These are phyloP conservation scores for Caretta caretta DNA, from an alignment of 2,113 vertebrate genomes.

Conservation along the genomic window DNA sequence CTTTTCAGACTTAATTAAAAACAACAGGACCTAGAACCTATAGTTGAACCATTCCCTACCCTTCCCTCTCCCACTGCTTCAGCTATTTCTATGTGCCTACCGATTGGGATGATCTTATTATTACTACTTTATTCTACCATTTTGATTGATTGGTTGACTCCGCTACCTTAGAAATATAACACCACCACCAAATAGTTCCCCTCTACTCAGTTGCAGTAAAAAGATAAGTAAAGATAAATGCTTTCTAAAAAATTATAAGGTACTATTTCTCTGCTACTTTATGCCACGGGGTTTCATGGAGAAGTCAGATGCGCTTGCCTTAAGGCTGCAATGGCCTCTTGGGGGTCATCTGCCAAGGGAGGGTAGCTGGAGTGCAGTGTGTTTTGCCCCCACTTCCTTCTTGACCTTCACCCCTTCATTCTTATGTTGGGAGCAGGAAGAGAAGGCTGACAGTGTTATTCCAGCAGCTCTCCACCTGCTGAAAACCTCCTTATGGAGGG, in stretches of 20 bases:
- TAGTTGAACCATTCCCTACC: not conserved
- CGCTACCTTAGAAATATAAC: not conserved
- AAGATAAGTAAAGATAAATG: not conserved
- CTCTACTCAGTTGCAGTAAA: not conserved
- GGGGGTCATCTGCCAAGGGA: not conserved
- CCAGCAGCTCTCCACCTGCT: not conserved
- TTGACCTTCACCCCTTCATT: not conserved
- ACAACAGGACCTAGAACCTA: no score
- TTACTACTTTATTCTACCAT: not conserved
- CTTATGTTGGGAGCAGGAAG: not conserved
- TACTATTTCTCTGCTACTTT: not conserved
- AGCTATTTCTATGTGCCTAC: not conserved
- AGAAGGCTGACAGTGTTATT: not conserved
- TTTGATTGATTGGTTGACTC: not conserved
- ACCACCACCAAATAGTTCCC: not conserved
- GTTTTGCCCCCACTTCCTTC: not conserved
- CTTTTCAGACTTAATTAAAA: not conserved
- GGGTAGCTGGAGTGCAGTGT: not conserved
- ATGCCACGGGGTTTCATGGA: not conserved
- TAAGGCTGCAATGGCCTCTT: not conserved
- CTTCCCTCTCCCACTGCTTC: not conserved
- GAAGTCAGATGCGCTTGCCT: not conserved
- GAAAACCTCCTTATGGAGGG: not conserved
- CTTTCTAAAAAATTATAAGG: not conserved
- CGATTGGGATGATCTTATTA: not conserved